These are phyloP conservation scores for Drosophila trapezifrons DNA, from an alignment of 1,140 invertebrate species.

Conservation along the genomic window DNA sequence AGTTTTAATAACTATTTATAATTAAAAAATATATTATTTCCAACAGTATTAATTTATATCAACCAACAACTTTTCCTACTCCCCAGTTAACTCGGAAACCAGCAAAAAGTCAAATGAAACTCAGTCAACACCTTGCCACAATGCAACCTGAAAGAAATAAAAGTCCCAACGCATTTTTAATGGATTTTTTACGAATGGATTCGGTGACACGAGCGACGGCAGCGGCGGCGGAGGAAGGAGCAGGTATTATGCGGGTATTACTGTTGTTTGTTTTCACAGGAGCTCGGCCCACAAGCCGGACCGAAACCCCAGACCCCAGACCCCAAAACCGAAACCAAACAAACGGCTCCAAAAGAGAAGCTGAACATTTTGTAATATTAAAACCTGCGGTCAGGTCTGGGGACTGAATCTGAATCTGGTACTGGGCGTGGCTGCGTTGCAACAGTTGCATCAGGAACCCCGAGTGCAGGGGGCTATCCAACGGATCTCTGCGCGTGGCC, in stretches of 20 bases:
- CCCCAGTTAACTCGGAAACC: constrained; percentile 6
- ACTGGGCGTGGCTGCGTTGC: constrained; percentile 34
- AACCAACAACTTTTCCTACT: background rate
- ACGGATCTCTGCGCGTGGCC: constrained; percentile 53
- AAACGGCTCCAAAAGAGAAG: constrained; percentile 42
- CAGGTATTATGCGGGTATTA: constrained; percentile 58
- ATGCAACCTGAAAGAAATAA: constrained; percentile 33
- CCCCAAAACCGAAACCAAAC: constrained; percentile 42
- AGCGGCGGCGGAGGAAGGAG: background rate
- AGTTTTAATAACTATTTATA: too few relatives aligned
- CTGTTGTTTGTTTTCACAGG: constrained; percentile 65
- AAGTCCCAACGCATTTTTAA: constrained; percentile 63
- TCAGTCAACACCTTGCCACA: constrained; percentile 60
- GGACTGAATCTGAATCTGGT: constrained; percentile 21
- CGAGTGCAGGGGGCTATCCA: constrained; percentile 26
- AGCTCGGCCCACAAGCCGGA: constrained; percentile 41
- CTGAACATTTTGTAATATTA: constrained; percentile 60
- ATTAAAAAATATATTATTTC: background rate
- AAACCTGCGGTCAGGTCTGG: constrained; percentile 58
- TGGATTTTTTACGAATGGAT: constrained; percentile 44
- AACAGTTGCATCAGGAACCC: constrained; percentile 29
- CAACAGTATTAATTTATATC: background rate
- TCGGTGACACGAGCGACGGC: constrained; percentile 4
- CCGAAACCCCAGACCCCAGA: constrained; percentile 19
- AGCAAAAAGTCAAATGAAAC: constrained; percentile 46